Percentiles rank a stretch among this genome's conserved stretches.
These are phyloP conservation scores for Parthenolecanium corni DNA, from an alignment of 2,888 invertebrate species.

Conservation along the genomic window DNA sequence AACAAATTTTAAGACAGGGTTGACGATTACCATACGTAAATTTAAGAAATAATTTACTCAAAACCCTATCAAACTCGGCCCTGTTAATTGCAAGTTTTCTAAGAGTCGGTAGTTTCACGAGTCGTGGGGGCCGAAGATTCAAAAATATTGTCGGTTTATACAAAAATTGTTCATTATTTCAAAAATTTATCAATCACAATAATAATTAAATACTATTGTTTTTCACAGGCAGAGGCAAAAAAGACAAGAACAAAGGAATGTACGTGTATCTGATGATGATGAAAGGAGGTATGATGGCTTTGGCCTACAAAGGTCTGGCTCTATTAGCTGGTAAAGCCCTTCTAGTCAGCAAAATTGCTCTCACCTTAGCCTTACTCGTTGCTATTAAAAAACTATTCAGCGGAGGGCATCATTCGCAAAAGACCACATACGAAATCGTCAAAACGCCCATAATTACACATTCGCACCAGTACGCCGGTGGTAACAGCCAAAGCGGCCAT, in stretches of 20 bases:
- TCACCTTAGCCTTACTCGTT: conserved; percentile 39
- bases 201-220: not conserved
- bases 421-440: conserved; percentile 73
- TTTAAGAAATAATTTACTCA: too few relatives aligned
- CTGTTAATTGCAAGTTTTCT: too few relatives aligned
- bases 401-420: conserved; percentile 45
- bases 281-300: conserved; percentile 58
- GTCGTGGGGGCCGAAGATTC: too few relatives aligned
- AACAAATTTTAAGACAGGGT: too few relatives aligned
- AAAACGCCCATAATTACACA: conserved; percentile 74
- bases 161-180: too few relatives aligned
- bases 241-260: conserved; percentile 54
- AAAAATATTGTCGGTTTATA: too few relatives aligned
- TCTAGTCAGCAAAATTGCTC: conserved; percentile 37
- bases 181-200: too few relatives aligned
- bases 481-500: conserved; percentile 43
- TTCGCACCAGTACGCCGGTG: conserved; percentile 53
- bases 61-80: too few relatives aligned
- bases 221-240: conserved; percentile 45
- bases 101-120: too few relatives aligned
- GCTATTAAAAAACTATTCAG: conserved; percentile 52
- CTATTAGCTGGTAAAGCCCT: conserved; percentile 39
- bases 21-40: too few relatives aligned
- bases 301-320: conserved; percentile 63
- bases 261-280: conserved; percentile 53